A percentile compares a stretch with the other conserved stretches of the same genome.
phyloP scores from a whole-genome alignment of 2,888 invertebrate genomes.

The Microchrysa polita region DNA sequence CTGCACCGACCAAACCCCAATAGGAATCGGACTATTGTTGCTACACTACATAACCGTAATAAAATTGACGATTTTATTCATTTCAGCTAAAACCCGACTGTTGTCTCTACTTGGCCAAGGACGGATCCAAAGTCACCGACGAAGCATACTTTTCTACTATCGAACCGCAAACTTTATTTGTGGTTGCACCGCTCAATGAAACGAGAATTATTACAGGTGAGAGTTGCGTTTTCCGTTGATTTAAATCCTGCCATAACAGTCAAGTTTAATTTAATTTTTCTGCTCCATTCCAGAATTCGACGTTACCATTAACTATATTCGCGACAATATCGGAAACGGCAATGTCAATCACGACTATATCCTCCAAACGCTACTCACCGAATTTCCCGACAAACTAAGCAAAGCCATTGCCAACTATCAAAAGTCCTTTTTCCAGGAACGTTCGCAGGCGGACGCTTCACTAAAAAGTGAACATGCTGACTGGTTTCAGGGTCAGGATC shows the following conservation, averaged over 20 bases:
- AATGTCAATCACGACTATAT: constrained; percentile 37
- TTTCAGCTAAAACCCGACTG: constrained; percentile 60
- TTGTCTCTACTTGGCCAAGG: constrained; percentile 70
- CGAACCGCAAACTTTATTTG: constrained; percentile 77
- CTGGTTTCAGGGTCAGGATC: constrained; percentile 79
- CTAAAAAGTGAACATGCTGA: constrained; percentile 75
- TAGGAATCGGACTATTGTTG: too few species aligned
- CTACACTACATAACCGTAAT: too few species aligned
- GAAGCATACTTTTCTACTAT: constrained; percentile 81
- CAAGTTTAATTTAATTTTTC: not conserved
- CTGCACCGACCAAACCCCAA: too few species aligned
- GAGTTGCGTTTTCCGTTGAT: not conserved
- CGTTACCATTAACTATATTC: constrained; percentile 35
- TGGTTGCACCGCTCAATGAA: constrained; percentile 65
- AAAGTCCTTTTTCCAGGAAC: constrained; percentile 48
- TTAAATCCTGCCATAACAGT: not conserved
- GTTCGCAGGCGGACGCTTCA: constrained; percentile 61
- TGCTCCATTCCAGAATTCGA: constrained; percentile 29
- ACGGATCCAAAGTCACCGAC: constrained; percentile 77
- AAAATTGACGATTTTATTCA: too few species aligned
- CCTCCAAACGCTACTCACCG: constrained; percentile 15
- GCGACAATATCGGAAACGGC: constrained; percentile 26
- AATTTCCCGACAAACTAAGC: constrained; percentile 34
- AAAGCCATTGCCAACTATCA: constrained; percentile 37
- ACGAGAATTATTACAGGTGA: constrained; percentile 68